Base-by-base conservation (phyloP, 2,113 vertebrate genomes). In the Oryzias curvinotus region DNA sequence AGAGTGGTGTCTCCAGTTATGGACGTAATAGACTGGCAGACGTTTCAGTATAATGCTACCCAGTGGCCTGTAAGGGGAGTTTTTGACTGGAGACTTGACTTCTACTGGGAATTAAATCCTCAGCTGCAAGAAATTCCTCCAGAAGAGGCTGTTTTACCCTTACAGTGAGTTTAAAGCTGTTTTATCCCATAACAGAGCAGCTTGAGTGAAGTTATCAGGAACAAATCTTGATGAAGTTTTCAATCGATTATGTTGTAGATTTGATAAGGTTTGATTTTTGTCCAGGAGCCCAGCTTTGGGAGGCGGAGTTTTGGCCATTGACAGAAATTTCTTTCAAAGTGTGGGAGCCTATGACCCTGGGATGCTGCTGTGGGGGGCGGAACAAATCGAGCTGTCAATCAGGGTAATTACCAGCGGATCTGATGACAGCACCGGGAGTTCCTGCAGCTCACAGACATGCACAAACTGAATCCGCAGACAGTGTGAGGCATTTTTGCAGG, bases 11-110 rank as follows among this genome's bases (percentile, higher is more conserved):
- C 94, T 55, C 95, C 94, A 4, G 72, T 96, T 80, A 90, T 95
- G 71, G 95, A 96, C 46, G 85, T 90, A 52, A 93, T 96, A 61
- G 92, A 96, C 77, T 91, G 93, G 93, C 93, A 94, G 87, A 95
- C 91, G 7, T 91, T 93, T 68, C 91, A 92, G 56, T 95, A 95
- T 88, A 89, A 91, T 57, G 92, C 91, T 64, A 92, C 93, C 17
- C 52, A 66, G 64, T 87, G 92, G 52, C 82, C 90, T 52, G 90
- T 92, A 45, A 90, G 89, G 52, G 95, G 94, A 52, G 91, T 91
- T 64, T 91, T 96, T 71, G 91, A 97, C 67, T 96, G 95, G 95
- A 94, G 91, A 62, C 89, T 96, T 61, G 88, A 95, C 88, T 95
- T 96, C 78, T 84, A 84, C 28, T 95, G 95, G 96, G 93, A 95